Percentiles rank a stretch among this genome's conserved stretches.
These are phyloP conservation scores for Amphiduros pacificus DNA, from an alignment of 2,888 invertebrate genomes.

Conservation along the genomic window DNA sequence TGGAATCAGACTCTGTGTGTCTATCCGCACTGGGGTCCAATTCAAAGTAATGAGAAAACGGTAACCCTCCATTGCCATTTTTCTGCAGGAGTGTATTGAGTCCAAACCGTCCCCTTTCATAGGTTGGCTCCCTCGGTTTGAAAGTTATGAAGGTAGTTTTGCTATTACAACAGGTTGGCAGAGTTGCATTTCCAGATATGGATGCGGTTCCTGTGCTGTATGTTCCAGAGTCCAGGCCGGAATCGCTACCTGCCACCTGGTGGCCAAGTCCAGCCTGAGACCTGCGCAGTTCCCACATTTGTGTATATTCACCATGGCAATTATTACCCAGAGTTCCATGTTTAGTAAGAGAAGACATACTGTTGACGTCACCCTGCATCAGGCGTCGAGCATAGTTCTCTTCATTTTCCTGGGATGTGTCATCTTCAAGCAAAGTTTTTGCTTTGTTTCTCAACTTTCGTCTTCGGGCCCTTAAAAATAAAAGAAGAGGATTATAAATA, in stretches of 20 bases:
- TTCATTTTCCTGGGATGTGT: slow-evolving; percentile 13
- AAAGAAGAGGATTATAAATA: too few relatives aligned
- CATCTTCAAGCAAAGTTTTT: slow-evolving; percentile 8
- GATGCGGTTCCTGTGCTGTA: background rate
- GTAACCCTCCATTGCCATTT: background rate
- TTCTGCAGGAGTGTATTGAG: slow-evolving; percentile 2
- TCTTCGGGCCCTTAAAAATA: too few relatives aligned
- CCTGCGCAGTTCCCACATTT: slow-evolving; percentile 11
- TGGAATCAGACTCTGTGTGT: background rate
- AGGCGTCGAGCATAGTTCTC: slow-evolving; percentile 11
- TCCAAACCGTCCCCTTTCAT: slow-evolving; percentile 4
- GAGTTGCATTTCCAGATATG: background rate
- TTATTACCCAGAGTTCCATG: background rate
- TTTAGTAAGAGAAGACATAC: slow-evolving; percentile 7
- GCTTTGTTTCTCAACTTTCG: slow-evolving; percentile 7
- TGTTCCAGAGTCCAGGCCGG: slow-evolving; percentile 1
- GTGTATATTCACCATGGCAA: slow-evolving; percentile 4
- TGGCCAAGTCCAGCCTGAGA: slow-evolving; percentile 3
- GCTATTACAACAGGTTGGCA: slow-evolving; percentile 5
- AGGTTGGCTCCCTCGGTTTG: slow-evolving; percentile 2
- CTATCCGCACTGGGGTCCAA: slow-evolving; percentile 4
- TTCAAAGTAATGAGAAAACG: slow-evolving; percentile 5
- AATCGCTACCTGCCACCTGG: slow-evolving; percentile 4
- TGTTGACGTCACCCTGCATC: slow-evolving; percentile 12
- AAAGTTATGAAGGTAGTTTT: slow-evolving; percentile 9